Conservation (phyloP, 2,113 vertebrate genomes). For the Oceanodroma tethys region DNA sequence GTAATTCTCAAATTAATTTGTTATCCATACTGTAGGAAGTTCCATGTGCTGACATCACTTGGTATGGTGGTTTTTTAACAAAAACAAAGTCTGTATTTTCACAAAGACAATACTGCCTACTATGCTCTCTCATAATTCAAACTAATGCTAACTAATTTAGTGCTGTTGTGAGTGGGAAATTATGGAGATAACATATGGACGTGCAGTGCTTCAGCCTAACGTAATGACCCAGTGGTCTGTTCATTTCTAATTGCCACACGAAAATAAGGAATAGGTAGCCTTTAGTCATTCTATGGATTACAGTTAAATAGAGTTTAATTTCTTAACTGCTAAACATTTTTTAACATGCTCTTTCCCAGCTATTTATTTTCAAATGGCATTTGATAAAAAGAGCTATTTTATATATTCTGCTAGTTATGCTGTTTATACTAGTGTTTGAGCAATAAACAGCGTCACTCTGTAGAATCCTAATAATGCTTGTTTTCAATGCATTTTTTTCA, state of each 20-base stretch:
- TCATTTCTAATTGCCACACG: background rate
- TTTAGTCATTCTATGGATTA: background rate
- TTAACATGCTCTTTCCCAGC: background rate
- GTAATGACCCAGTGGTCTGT: background rate
- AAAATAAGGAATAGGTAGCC: background rate
- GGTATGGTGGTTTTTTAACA: background rate
- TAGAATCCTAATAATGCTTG: background rate
- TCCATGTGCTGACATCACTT: background rate
- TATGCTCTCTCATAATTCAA: background rate
- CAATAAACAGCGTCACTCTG: background rate
- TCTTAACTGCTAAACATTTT: background rate
- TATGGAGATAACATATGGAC: background rate
- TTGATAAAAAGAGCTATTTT: constrained; percentile 10
- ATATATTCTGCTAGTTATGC: background rate
- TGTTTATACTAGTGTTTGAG: background rate
- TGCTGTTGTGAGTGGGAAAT: background rate
- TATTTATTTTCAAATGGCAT: background rate
- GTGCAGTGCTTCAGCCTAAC: background rate
- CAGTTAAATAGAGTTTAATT: background rate
- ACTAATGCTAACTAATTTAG: background rate
- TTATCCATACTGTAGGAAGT: background rate
- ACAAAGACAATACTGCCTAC: background rate
- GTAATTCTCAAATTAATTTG: background rate
- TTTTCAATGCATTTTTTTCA: background rate
- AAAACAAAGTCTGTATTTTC: background rate